Evolutionary conservation across 92 coral and sea anemone species (phyloP), one percentile per base, ranked within the genome.

Genomic region (Epizoanthus illoricatus): DNA sequence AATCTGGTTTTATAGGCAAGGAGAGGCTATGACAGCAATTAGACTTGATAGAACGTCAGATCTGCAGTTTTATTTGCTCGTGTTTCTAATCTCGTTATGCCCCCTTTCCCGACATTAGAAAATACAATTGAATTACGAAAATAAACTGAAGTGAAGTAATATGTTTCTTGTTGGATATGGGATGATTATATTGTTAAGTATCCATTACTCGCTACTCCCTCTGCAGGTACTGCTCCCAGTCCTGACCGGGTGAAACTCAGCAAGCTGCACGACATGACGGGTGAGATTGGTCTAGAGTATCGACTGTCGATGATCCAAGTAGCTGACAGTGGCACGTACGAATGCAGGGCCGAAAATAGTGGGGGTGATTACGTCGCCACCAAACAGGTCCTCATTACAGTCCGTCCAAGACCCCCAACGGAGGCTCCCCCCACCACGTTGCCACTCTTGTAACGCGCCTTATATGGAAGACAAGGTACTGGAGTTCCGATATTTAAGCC

Each of bases 271-370:
- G 71, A 62, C 71, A 42, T 61, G 71, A 78, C 64, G 56, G 60
- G 47, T 3, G 5, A 43, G 57, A 63, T 62, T 78, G 82, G 82
- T 18, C 71, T 78, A n/a, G 60, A 20, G 28, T 78, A 63, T 20
- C 71, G 66, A 18, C 55, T 78, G 61, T 62, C 60, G 3, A 21
- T 78, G 82, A 78, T 78, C 12, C 71, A 21, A 41, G 49, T 57
- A 43, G 23, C 24, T 28, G 82, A 78, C 24, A 78, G 82, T 20
- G 82, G 82, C 60, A 78, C 60, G 2, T 78, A 78, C n/a, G 61
- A 78, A 59, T 78, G 82, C 21, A 78, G 13, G 71, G 82, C 60
- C 54, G 61, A 41, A 43, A 78, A 78, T 64, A 71, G 71, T 3
- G 4, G 33, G n/a, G 69, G 70, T 3, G 71, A 40, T 42, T 42